Evolutionary conservation across 2,888 invertebrate genomes (phyloP), one percentile per base, ranked within the genome.

Genomic region (Mystacides longicornis): DNA sequence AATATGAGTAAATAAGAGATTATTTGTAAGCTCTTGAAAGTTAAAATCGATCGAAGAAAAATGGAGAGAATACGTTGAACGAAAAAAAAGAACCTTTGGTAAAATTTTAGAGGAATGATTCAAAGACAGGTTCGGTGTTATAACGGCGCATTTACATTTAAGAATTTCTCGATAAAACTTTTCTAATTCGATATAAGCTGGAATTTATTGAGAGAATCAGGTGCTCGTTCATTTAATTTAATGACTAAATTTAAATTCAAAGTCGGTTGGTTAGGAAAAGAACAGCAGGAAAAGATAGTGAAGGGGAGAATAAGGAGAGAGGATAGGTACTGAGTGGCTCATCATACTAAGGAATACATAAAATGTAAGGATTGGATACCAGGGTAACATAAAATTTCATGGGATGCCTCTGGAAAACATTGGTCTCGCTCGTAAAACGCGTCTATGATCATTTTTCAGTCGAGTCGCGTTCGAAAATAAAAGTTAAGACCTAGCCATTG

Each of bases 371-470:
- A 51, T 55, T 50, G 46, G 48, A 22, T 47, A 37, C 52, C 55
- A 55, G 55, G 51, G 31, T 33, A 37, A 22, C 55, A 55, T 55
- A 55, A 55, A 55, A 55, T 50, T 55, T 55, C 55, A 55, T 48
- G 42, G 55, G 55, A 43, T 48, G 55, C 55, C 42, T 55, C 51
- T 52, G 42, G 43, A 55, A 50, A 55, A 52, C 55, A 55, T 55
- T 55, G 55, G 51, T 37, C 51, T 37, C 16, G 48, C 11, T 55
- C 55, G 55, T 55, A 55, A 55, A 55, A 55, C 46, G 47, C 49
- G 49, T 37, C 51, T 55, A 55, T 49, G 49, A 48, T 49, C 48
- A 46, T 51, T 55, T 33, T 50, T 55, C 47, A 55, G 55, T 55
- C 55, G 43, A 47, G 42, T 55, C 55, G 55, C 52, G 51, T 55